Conservation (phyloP, 2,888 invertebrate species). For the Nomada goodeniana region DNA sequence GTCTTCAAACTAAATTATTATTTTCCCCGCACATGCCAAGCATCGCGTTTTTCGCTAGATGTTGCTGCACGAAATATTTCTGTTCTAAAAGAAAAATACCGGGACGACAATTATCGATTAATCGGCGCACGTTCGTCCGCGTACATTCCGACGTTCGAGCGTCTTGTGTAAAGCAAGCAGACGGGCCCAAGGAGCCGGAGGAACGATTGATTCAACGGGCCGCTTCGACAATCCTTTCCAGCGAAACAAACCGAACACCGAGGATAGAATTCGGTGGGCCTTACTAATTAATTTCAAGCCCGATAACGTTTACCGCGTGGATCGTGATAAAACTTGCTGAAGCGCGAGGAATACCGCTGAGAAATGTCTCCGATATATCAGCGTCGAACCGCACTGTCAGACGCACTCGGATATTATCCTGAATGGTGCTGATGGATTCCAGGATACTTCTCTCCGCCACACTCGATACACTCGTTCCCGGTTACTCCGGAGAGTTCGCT, state of each 20-base stretch:
- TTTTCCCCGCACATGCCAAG: no score
- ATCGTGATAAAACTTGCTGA: slow-evolving; percentile 63
- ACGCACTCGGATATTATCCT: slow-evolving; percentile 76
- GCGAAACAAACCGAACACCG: slow-evolving; percentile 5
- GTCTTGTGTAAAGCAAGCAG: neutral
- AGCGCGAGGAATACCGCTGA: slow-evolving; percentile 67
- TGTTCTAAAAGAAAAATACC: no score
- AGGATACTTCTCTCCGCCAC: slow-evolving; percentile 70
- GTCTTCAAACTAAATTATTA: no score
- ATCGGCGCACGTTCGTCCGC: no score
- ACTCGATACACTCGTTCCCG: slow-evolving; percentile 67
- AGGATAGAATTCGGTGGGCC: slow-evolving; percentile 25
- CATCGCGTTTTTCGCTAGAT: no score
- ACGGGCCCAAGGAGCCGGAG: slow-evolving; percentile 2
- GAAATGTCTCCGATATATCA: slow-evolving; percentile 78
- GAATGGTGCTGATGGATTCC: slow-evolving; percentile 75
- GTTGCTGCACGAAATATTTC: no score
- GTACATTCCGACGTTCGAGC: neutral
- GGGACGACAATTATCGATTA: no score
- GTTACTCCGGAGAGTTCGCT: slow-evolving; percentile 21
- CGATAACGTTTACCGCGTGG: slow-evolving; percentile 47
- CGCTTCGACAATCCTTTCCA: neutral
- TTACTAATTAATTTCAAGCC: slow-evolving; percentile 56
- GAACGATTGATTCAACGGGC: slow-evolving; percentile 32
- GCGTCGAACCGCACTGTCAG: slow-evolving; percentile 73